phyloP scores from a whole-genome alignment of 2,888 invertebrate genomes.

The Gymnocheta viridis region DNA sequence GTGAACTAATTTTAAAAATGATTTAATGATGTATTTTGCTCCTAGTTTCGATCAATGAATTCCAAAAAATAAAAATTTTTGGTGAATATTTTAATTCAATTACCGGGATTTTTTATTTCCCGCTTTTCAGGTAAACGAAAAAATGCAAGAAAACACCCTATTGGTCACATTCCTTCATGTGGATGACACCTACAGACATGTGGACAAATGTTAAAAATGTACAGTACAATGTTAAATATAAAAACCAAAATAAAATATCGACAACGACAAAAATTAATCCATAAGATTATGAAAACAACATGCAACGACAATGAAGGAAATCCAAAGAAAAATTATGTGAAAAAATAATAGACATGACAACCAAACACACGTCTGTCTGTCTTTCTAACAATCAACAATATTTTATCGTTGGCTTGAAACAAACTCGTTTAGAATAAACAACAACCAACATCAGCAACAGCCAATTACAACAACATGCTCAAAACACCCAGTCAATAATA shows the following conservation, averaged over 20 bases:
- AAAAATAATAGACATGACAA: constrained; percentile 27
- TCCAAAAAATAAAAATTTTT: too few relatives aligned
- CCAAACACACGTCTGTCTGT: constrained; percentile 29
- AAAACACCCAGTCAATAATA: not conserved
- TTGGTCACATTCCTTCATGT: constrained; percentile 55
- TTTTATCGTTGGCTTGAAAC: constrained; percentile 13
- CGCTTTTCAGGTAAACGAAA: not conserved
- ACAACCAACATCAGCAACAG: not conserved
- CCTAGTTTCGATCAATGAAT: too few relatives aligned
- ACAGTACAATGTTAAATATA: constrained; percentile 33
- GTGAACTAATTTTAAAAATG: too few relatives aligned
- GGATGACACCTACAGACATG: constrained; percentile 56
- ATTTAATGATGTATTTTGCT: too few relatives aligned
- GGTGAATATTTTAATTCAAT: too few relatives aligned
- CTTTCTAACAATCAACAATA: constrained; percentile 25
- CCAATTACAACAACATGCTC: not conserved
- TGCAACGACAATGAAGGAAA: constrained; percentile 6
- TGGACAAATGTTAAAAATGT: constrained; percentile 61
- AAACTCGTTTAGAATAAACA: constrained; percentile 44
- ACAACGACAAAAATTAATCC: constrained; percentile 31
- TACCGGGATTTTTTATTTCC: too few relatives aligned
- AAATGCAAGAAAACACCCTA: not conserved
- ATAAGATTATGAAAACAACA: constrained; percentile 40
- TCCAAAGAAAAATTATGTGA: constrained; percentile 30
- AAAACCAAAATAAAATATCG: not conserved